Conservation (phyloP, 2,113 vertebrate genomes). For the Leptosomus discolor region DNA sequence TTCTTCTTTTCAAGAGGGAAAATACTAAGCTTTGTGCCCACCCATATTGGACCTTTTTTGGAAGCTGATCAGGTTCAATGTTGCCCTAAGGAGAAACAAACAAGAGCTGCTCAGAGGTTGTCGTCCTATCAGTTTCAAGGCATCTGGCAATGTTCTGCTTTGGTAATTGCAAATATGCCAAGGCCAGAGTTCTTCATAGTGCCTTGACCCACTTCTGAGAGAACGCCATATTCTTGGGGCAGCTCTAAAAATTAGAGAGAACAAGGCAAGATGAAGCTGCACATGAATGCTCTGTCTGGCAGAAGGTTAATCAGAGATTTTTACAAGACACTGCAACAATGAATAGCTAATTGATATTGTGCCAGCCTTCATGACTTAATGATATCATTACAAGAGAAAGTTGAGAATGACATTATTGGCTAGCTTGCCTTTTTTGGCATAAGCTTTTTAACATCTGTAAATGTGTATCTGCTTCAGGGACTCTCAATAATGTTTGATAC, state of each 20-base stretch:
- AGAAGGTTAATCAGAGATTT: neutral
- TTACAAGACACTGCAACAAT: neutral
- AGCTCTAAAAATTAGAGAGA: neutral
- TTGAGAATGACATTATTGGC: neutral
- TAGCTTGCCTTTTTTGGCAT: neutral
- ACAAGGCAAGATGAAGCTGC: neutral
- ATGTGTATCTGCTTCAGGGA: neutral
- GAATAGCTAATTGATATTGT: neutral
- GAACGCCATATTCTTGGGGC: neutral
- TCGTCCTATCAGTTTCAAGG: neutral
- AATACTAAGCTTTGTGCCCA: constrained; percentile 1
- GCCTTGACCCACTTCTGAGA: neutral
- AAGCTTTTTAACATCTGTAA: constrained; percentile 12
- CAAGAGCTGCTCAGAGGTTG: neutral
- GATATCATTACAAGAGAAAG: neutral
- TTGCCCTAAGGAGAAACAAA: neutral
- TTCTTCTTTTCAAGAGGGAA: neutral
- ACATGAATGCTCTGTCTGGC: neutral
- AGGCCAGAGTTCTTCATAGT: neutral
- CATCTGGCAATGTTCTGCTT: neutral
- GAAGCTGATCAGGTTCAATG: neutral
- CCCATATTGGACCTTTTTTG: neutral
- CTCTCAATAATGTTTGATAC: neutral
- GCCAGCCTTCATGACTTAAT: neutral
- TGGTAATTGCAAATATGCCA: neutral